Conservation (phyloP, 1,140 invertebrate genomes). For the Chymomyza costata region DNA sequence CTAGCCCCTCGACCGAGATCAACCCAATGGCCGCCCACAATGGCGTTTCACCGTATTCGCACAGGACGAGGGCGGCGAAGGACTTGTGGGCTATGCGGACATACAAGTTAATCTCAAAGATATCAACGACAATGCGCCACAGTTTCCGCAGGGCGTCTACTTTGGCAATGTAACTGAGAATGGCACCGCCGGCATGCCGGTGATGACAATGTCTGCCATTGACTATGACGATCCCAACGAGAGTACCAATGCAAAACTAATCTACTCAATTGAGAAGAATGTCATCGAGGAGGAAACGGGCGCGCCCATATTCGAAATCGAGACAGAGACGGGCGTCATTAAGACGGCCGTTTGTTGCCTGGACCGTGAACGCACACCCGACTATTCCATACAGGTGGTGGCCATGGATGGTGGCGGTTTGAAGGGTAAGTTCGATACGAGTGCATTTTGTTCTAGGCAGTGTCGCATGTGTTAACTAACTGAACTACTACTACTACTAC, state of each 20-base stretch:
- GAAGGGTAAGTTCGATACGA: constrained; percentile 77
- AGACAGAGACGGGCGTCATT: constrained; percentile 80
- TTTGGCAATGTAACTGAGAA: constrained; percentile 82
- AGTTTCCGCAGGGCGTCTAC: constrained; percentile 81
- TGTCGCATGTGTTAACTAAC: constrained; percentile 6
- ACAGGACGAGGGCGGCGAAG: constrained; percentile 82
- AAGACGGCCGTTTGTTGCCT: constrained; percentile 81
- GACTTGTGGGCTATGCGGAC: constrained; percentile 84
- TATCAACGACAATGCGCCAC: constrained; percentile 87
- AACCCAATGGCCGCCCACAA: constrained; percentile 82
- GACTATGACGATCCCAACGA: constrained; percentile 84
- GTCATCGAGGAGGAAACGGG: constrained; percentile 81
- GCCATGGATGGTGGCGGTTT: constrained; percentile 80
- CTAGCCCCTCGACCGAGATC: constrained; percentile 83
- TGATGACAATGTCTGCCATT: constrained; percentile 83
- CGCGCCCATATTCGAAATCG: constrained; percentile 81
- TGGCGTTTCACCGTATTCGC: constrained; percentile 87
- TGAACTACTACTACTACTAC: constrained; percentile 21
- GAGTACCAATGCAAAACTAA: constrained; percentile 80
- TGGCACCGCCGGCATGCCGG: constrained; percentile 80
- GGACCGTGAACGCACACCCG: constrained; percentile 81
- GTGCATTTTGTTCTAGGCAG: background rate
- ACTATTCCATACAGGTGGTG: constrained; percentile 82
- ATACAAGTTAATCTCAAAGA: constrained; percentile 84
- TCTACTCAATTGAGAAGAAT: constrained; percentile 83